Percentiles rank a stretch among this genome's conserved stretches.
These are phyloP conservation scores for Lasioglossum vierecki DNA, from an alignment of 2,888 invertebrate genomes.

Conservation along the genomic window DNA sequence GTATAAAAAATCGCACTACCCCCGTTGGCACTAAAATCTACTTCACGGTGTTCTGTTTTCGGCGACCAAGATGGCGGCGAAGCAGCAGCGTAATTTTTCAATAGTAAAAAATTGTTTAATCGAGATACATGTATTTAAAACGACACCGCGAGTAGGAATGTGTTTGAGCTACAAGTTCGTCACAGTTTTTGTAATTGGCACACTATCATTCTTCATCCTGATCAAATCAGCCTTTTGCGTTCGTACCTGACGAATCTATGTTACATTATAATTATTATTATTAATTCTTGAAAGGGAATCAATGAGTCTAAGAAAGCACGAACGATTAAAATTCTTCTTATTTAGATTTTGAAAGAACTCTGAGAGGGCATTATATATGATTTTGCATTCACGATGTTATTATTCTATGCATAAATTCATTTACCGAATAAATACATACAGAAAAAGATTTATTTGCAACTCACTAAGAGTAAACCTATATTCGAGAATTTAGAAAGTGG, in stretches of 20 bases:
- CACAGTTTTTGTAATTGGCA: constrained; percentile 46
- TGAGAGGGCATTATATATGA: neutral
- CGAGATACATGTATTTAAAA: neutral
- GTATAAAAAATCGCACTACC: constrained; percentile 18
- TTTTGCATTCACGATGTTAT: neutral
- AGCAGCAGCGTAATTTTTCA: neutral
- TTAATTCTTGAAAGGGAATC: constrained; percentile 1
- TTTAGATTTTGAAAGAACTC: neutral
- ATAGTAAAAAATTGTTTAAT: constrained; percentile 13
- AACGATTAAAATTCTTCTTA: neutral
- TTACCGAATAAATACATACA: neutral
- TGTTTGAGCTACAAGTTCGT: neutral
- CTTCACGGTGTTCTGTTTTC: constrained; percentile 6
- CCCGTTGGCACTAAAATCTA: constrained; percentile 50
- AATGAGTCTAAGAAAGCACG: neutral
- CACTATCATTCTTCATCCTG: constrained; percentile 35
- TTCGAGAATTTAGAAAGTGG: neutral
- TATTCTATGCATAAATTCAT: neutral
- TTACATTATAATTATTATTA: neutral
- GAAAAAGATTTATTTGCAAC: neutral
- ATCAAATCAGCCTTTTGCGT: constrained; percentile 16
- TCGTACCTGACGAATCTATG: neutral
- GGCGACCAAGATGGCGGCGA: neutral
- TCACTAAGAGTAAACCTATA: neutral
- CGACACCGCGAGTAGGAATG: constrained; percentile 15